Conservation (phyloP, 2,797 vertebrate genomes). For the Malacoraja senta region DNA sequence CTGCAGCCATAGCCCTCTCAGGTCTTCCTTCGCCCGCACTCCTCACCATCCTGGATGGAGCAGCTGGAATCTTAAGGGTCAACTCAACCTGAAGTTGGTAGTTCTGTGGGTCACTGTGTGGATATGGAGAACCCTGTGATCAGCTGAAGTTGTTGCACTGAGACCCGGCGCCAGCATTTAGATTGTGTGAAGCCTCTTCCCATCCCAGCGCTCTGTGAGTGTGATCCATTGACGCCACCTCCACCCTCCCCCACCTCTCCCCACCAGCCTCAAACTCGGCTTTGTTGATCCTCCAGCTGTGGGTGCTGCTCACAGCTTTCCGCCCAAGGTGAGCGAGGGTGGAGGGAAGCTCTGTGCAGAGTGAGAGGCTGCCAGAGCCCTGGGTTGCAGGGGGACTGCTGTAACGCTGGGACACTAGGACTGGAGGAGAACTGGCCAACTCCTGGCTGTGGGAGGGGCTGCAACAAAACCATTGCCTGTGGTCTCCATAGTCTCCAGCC, state of each 20-base stretch:
- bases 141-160: background rate
- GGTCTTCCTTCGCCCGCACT: background rate
- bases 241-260: background rate
- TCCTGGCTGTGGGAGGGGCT: background rate
- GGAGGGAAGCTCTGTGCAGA: background rate
- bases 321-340: background rate
- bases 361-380: background rate
- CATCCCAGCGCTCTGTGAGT: background rate
- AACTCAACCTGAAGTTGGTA: background rate
- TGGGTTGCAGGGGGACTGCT: background rate
- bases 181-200: background rate
- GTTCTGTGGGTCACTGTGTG: too few relatives aligned
- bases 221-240: background rate
- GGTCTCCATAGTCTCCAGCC: background rate
- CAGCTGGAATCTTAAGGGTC: background rate
- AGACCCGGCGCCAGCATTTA: background rate
- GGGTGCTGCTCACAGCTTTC: background rate
- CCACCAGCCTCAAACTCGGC: background rate
- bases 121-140: background rate
- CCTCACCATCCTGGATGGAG: background rate
- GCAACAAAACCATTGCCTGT: background rate
- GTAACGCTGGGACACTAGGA: background rate
- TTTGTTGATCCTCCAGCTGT: background rate
- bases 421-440: background rate
- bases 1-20: background rate